These are phyloP conservation scores for Drosophila cardini DNA, from an alignment of 1,140 invertebrate species.

Conservation along the genomic window DNA sequence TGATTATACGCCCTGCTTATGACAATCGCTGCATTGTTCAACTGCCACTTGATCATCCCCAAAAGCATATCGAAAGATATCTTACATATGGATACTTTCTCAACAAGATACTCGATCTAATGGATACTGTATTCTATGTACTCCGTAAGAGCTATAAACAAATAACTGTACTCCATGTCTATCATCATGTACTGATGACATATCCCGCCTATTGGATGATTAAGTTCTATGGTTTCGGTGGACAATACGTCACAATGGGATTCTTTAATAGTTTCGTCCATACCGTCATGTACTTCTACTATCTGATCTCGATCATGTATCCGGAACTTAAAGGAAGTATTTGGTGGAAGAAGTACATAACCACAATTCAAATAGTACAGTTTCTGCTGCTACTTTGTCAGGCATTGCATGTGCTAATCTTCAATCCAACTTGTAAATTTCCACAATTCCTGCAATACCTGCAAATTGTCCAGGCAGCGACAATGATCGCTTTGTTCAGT, in stretches of 20 bases:
- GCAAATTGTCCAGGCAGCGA: slow-evolving; percentile 63
- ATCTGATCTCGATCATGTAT: slow-evolving; percentile 88
- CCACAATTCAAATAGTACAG: slow-evolving; percentile 90
- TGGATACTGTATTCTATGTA: slow-evolving; percentile 93
- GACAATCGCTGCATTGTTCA: slow-evolving; percentile 7
- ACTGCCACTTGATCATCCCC: slow-evolving; percentile 12
- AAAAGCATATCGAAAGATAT: slow-evolving; percentile 20
- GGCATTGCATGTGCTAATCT: slow-evolving; percentile 86
- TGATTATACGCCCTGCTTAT: neutral
- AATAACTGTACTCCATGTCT: slow-evolving; percentile 93
- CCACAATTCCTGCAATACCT: slow-evolving; percentile 87
- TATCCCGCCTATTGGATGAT: neutral
- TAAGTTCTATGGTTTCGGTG: slow-evolving; percentile 85
- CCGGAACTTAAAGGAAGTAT: slow-evolving; percentile 88
- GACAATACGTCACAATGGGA: slow-evolving; percentile 89
- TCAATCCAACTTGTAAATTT: slow-evolving; percentile 88
- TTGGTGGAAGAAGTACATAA: slow-evolving; percentile 95
- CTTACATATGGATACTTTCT: slow-evolving; percentile 32
- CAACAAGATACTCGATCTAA: slow-evolving; percentile 85
- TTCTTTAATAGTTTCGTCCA: slow-evolving; percentile 92
- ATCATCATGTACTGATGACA: slow-evolving; percentile 89
- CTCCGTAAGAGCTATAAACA: slow-evolving; percentile 93
- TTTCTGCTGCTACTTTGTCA: slow-evolving; percentile 90
- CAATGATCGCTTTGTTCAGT: slow-evolving; percentile 91
- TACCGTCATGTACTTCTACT: slow-evolving; percentile 91